Conservation (phyloP, 1,140 invertebrate species). For the Pogonognathellus flavescens region DNA sequence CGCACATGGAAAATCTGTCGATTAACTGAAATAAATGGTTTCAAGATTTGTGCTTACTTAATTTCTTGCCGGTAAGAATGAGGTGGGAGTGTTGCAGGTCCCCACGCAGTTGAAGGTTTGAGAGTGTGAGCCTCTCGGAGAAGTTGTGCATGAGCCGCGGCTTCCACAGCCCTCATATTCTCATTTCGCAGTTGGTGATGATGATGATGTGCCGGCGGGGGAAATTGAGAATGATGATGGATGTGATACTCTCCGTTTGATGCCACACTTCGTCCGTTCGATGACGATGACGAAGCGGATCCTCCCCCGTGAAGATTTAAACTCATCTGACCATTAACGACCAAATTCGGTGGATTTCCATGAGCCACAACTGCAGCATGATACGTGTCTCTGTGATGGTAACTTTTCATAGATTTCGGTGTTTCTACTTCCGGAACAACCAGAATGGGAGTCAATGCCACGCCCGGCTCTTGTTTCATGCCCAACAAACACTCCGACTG, state of each 20-base stretch:
- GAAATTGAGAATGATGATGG: conserved; percentile 61
- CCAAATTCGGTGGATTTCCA: conserved; percentile 32
- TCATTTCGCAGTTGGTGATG: conserved; percentile 59
- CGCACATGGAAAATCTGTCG: background rate
- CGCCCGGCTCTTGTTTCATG: conserved; percentile 70
- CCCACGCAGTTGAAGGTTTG: conserved; percentile 62
- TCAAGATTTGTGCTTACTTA: conserved; percentile 36
- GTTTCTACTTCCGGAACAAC: background rate
- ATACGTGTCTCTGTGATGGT: conserved; percentile 48
- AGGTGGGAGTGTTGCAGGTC: conserved; percentile 64
- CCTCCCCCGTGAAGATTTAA: conserved; percentile 24
- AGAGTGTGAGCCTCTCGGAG: conserved; percentile 71
- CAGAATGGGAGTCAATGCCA: conserved; percentile 48
- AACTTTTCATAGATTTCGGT: conserved; percentile 30
- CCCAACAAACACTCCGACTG: conserved; percentile 80
- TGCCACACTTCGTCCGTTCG: conserved; percentile 43
- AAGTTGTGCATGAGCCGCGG: conserved; percentile 59
- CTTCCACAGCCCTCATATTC: conserved; percentile 60
- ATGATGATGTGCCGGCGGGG: conserved; percentile 66
- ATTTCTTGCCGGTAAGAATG: conserved; percentile 61
- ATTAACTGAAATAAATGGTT: conserved; percentile 21
- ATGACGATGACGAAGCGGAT: conserved; percentile 10
- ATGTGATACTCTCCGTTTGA: conserved; percentile 56
- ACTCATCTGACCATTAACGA: conserved; percentile 17
- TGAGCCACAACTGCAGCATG: conserved; percentile 38